A percentile compares a stretch with the other conserved stretches of the same genome.
phyloP scores from a whole-genome alignment of 1,140 invertebrate genomes.

The Leptinotarsa defecta region DNA sequence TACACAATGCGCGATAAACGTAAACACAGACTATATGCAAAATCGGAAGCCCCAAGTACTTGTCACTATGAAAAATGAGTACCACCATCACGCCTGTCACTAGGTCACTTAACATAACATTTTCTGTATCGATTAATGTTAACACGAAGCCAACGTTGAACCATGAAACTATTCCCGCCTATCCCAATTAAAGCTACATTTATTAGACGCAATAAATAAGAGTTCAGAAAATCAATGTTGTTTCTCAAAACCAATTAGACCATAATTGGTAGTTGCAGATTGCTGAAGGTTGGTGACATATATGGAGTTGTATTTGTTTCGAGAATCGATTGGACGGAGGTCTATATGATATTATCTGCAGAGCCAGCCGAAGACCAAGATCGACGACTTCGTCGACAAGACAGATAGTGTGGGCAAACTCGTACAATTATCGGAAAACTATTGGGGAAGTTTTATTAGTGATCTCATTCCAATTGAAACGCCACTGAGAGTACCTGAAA shows the following conservation, averaged over 20 bases:
- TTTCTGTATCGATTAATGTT: slow-evolving; percentile 20
- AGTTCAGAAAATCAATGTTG: slow-evolving; percentile 55
- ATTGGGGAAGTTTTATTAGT: too few relatives aligned
- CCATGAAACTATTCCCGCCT: slow-evolving; percentile 28
- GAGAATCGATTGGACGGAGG: slow-evolving; percentile 53
- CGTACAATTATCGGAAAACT: not conserved
- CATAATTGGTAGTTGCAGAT: slow-evolving; percentile 55
- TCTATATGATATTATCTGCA: slow-evolving; percentile 52
- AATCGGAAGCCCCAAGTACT: too few relatives aligned
- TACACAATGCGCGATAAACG: too few relatives aligned
- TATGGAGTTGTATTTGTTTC: slow-evolving; percentile 56
- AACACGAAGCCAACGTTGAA: slow-evolving; percentile 13
- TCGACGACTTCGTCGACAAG: slow-evolving; percentile 22
- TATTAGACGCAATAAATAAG: slow-evolving; percentile 50
- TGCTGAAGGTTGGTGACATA: slow-evolving; percentile 54
- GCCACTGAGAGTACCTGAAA: too few relatives aligned
- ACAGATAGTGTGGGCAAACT: slow-evolving; percentile 23
- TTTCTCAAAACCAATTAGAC: slow-evolving; percentile 57
- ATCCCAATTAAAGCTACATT: slow-evolving; percentile 43
- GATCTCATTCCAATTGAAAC: too few relatives aligned
- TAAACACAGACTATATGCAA: too few relatives aligned
- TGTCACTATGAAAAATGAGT: not conserved
- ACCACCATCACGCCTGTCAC: not conserved
- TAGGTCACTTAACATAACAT: slow-evolving; percentile 6
- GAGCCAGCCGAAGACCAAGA: slow-evolving; percentile 31